These are phyloP conservation scores for Coptodon rendalli DNA, from an alignment of 2,113 vertebrate species.

Conservation along the genomic window DNA sequence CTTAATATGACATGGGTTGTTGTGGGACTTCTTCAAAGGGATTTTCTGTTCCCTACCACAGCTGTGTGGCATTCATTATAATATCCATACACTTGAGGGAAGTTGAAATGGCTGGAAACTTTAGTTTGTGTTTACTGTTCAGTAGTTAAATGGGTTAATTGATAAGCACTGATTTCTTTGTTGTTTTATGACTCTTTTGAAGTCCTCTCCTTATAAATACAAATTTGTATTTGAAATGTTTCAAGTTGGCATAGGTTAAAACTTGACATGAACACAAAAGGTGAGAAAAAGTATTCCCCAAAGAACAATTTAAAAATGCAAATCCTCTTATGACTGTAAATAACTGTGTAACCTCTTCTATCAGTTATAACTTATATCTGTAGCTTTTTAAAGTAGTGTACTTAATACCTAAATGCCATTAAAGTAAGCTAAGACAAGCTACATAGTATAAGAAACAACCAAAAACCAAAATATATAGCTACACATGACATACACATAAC, in stretches of 20 bases:
- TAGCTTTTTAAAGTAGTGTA: not conserved
- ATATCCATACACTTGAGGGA: not conserved
- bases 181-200: not conserved
- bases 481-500: not conserved
- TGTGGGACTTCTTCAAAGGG: not conserved
- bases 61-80: not conserved
- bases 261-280: not conserved
- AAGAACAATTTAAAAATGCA: not conserved
- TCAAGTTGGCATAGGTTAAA: not conserved
- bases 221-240: not conserved
- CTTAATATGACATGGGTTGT: not conserved
- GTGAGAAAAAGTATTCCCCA: not conserved
- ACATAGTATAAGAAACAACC: no score
- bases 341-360: not conserved
- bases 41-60: not conserved
- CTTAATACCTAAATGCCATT: not conserved
- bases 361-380: not conserved
- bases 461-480: not conserved
- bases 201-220: not conserved
- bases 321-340: not conserved
- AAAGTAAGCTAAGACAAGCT: not conserved
- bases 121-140: not conserved
- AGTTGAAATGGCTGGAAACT: not conserved
- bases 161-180: not conserved
- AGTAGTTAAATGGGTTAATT: not conserved